Base-by-base conservation (phyloP, 2,888 invertebrate species). In the Aplocera efformata region DNA sequence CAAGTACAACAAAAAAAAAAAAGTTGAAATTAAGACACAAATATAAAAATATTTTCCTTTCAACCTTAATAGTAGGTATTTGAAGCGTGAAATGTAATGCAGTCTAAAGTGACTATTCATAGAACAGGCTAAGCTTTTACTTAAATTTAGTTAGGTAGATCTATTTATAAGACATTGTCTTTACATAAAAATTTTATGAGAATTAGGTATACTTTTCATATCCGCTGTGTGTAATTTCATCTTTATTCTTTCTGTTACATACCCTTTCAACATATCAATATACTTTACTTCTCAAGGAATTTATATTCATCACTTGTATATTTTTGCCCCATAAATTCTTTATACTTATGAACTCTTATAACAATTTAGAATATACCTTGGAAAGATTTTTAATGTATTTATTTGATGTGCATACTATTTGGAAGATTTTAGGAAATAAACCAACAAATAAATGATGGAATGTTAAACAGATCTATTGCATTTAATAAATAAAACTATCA, bases 341-440 rank as follows among this genome's bases (percentile, higher is more conserved):
- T 76, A 72, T 67, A 72, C 53, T 67, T 79, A 79, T 79, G 82
- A 86, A 85, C 84, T 85, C 84, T 81, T 84, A 86, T 52, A 82
- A 77, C 79, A 77, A 84, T 86, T 86, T 86, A 84, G 84, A 85
- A 85, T 85, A 83, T 81, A 78, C 52, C 64, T 69, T 67, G 48
- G 50, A 34, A 58, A 57, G 54, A 55, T 52, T 50, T 56, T 44
- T 3, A 3, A 17, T 17, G 13, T 17, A 17, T 23, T 34, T 34
- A 39, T 46, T 22, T 72, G 72, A 67, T 63, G 60, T 17, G 13
- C 13, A 3, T 17, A 17, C 5, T 17, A n/a, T n/a, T n/a, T n/a
- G n/a, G n/a, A n/a, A n/a, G n/a, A n/a, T n/a, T n/a, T n/a, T n/a
- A n/a, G n/a, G n/a, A n/a, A n/a, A n/a, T n/a, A n/a, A n/a, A n/a